Conservation (phyloP, 2,797 vertebrate species). For the Enteromius fasciolatus region DNA sequence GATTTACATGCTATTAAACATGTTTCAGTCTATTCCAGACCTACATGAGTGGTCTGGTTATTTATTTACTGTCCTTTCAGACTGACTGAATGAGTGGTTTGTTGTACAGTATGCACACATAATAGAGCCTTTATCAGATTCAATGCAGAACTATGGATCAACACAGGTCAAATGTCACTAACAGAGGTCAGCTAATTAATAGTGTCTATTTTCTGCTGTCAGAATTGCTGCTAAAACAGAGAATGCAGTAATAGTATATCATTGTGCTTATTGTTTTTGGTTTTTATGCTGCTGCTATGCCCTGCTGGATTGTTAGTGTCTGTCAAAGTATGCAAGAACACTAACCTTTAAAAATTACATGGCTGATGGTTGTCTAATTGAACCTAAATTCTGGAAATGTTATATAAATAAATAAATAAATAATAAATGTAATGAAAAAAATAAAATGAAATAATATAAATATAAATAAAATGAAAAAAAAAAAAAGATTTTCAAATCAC, state of each 20-base stretch:
- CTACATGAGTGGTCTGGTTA: conserved; percentile 18
- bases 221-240: not conserved
- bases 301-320: conserved; percentile 1
- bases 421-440: too few species aligned
- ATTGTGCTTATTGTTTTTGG: not conserved
- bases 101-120: not conserved
- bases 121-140: not conserved
- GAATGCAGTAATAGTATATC: not conserved
- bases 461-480: too few species aligned
- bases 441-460: too few species aligned
- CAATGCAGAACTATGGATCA: not conserved
- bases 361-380: too few species aligned
- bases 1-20: not conserved
- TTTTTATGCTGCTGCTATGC: not conserved
- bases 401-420: too few species aligned
- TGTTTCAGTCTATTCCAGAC: conserved; percentile 5
- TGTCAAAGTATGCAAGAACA: conserved; percentile 6
- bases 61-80: not conserved
- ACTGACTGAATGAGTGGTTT: not conserved
- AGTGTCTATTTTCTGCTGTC: not conserved
- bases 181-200: not conserved
- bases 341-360: too few species aligned
- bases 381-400: too few species aligned
- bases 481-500: too few species aligned
- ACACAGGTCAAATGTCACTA: not conserved